Evolutionary conservation across 2,797 vertebrate genomes (phyloP).

Genomic region (Urosaurus nigricauda): DNA sequence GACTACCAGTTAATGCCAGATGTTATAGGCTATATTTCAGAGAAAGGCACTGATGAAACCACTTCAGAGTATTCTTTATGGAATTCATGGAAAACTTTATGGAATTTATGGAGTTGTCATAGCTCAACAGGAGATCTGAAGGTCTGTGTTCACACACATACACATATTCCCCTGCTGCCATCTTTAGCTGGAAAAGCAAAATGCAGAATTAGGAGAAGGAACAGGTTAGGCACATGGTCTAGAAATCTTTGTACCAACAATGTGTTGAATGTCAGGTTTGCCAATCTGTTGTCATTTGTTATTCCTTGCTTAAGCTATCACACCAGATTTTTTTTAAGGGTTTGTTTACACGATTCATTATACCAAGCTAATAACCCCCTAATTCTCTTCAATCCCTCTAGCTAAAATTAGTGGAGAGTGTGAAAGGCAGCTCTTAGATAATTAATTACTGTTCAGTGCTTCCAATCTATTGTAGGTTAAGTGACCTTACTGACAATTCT

Average conservation of each 20-base stretch:
- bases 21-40: too few species aligned
- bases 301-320: constrained; percentile 16
- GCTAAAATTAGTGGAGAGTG: constrained; percentile 5
- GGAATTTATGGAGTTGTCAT: too few species aligned
- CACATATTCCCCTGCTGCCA: background rate
- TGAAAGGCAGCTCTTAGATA: background rate
- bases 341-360: background rate
- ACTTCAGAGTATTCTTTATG: too few species aligned
- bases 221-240: background rate
- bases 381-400: background rate
- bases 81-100: too few species aligned
- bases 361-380: constrained; percentile 7
- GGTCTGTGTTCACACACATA: too few species aligned
- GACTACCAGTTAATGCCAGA: too few species aligned
- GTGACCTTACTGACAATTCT: background rate
- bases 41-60: too few species aligned
- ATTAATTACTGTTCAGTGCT: background rate
- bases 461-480: constrained; percentile 16
- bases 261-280: background rate
- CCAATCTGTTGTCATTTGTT: constrained; percentile 11
- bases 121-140: too few species aligned
- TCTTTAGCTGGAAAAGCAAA: constrained; percentile 18
- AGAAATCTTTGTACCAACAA: constrained; percentile 14
- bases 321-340: constrained; percentile 10
- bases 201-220: background rate